These are phyloP conservation scores for Mythimna ferrago DNA, from an alignment of 2,888 invertebrate species.

Conservation along the genomic window DNA sequence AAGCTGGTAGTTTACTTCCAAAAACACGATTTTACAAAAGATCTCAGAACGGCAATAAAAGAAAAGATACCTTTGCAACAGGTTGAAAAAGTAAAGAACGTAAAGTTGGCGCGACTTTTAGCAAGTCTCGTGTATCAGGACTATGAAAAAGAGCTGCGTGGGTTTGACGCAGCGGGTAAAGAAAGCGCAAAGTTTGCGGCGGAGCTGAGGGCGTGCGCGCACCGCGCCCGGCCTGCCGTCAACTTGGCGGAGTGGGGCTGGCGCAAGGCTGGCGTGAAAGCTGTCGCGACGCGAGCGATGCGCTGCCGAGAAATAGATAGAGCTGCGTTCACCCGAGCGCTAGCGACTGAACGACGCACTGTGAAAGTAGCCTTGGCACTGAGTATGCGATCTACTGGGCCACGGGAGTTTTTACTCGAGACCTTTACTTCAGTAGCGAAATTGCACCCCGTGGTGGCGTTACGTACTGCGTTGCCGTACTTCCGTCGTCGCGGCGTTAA, in stretches of 20 bases:
- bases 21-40: constrained; percentile 69
- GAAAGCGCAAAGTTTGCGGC: constrained; percentile 62
- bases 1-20: constrained; percentile 78
- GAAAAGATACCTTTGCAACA: constrained; percentile 28
- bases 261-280: constrained; percentile 74
- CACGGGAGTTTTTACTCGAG: constrained; percentile 11
- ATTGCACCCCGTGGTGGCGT: constrained; percentile 56
- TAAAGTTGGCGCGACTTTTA: constrained; percentile 54
- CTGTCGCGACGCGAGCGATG: constrained; percentile 73
- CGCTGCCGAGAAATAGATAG: constrained; percentile 66
- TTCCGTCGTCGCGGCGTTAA: constrained; percentile 59
- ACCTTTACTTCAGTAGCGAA: constrained; percentile 38
- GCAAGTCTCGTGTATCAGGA: constrained; percentile 50
- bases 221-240: constrained; percentile 69
- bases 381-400: constrained; percentile 34
- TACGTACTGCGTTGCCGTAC: constrained; percentile 70
- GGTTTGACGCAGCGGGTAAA: constrained; percentile 49
- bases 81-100: constrained; percentile 30
- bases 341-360: constrained; percentile 71
- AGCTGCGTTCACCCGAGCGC: constrained; percentile 55
- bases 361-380: constrained; percentile 70
- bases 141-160: constrained; percentile 46
- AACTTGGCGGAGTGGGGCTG: constrained; percentile 71
- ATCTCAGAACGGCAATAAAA: constrained; percentile 57
- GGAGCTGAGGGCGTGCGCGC: constrained; percentile 72